phyloP scores from a whole-genome alignment of 2,113 vertebrate genomes.

The Pseudorhombus dupliciocellatus region DNA sequence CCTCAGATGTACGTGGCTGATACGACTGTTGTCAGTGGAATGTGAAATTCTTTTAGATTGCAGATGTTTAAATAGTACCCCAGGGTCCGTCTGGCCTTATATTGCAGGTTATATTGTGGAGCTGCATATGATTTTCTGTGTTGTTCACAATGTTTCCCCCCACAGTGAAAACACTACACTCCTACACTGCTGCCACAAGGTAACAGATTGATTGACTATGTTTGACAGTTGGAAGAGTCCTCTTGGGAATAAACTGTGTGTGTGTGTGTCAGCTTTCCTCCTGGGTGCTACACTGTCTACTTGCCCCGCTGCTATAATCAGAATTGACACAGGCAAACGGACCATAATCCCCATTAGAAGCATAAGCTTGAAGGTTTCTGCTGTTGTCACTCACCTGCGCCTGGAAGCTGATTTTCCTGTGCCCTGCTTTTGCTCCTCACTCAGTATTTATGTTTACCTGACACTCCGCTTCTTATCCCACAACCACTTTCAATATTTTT shows the following conservation, averaged over 20 bases:
- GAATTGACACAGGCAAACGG: slow-evolving; percentile 63
- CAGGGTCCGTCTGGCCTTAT: slow-evolving; percentile 36
- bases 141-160: slow-evolving; percentile 25
- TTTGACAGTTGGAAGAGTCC: too few relatives aligned
- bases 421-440: slow-evolving; percentile 8
- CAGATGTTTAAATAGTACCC: slow-evolving; percentile 36
- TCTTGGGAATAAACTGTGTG: too few relatives aligned
- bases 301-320: slow-evolving; percentile 61
- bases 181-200: neutral
- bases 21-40: slow-evolving; percentile 17
- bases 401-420: slow-evolving; percentile 11
- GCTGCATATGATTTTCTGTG: slow-evolving; percentile 28
- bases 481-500: slow-evolving; percentile 8
- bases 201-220: slow-evolving; percentile 15
- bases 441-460: slow-evolving; percentile 6
- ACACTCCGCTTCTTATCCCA: neutral
- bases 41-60: slow-evolving; percentile 21
- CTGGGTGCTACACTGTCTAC: slow-evolving; percentile 40
- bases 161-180: slow-evolving; percentile 15
- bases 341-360: slow-evolving; percentile 78
- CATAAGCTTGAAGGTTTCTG: slow-evolving; percentile 76
- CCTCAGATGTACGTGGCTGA: slow-evolving; percentile 10
- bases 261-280: slow-evolving; percentile 11
- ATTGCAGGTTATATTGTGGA: slow-evolving; percentile 29
- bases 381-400: slow-evolving; percentile 65